phyloP scores from a whole-genome alignment of 2,888 invertebrate species.

The Leptopterna dolabrata region DNA sequence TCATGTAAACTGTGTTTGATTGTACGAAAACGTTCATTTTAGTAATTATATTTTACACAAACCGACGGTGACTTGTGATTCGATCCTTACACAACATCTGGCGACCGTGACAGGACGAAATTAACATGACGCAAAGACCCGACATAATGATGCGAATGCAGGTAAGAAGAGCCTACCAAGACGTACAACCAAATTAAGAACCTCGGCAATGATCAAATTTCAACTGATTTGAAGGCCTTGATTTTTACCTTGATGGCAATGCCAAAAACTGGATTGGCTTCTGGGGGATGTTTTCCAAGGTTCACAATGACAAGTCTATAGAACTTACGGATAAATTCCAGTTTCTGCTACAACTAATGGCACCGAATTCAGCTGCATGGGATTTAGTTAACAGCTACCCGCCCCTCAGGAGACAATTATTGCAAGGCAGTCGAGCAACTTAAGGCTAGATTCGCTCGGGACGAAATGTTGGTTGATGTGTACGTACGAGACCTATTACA shows the following conservation, averaged over 20 bases:
- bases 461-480: constrained; percentile 63
- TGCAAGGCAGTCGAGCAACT: constrained; percentile 35
- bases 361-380: background rate
- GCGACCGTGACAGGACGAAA: no score
- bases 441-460: constrained; percentile 59
- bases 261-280: constrained; percentile 62
- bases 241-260: constrained; percentile 60
- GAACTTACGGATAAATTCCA: constrained; percentile 6
- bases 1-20: no score
- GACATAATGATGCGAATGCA: no score
- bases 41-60: no score
- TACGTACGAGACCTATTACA: constrained; percentile 63
- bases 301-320: constrained; percentile 61
- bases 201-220: no score
- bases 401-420: background rate
- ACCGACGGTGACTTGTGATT: no score
- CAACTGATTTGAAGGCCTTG: no score
- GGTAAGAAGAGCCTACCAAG: no score
- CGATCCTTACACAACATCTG: no score
- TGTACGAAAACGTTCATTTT: no score
- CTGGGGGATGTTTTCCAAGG: constrained; percentile 63
- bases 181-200: no score
- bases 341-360: background rate
- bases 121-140: no score
- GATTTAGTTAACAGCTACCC: background rate